Percentiles rank a stretch among this genome's conserved stretches.
phyloP scores from a whole-genome alignment of 2,113 vertebrate genomes.

The Oreochromis aureus region DNA sequence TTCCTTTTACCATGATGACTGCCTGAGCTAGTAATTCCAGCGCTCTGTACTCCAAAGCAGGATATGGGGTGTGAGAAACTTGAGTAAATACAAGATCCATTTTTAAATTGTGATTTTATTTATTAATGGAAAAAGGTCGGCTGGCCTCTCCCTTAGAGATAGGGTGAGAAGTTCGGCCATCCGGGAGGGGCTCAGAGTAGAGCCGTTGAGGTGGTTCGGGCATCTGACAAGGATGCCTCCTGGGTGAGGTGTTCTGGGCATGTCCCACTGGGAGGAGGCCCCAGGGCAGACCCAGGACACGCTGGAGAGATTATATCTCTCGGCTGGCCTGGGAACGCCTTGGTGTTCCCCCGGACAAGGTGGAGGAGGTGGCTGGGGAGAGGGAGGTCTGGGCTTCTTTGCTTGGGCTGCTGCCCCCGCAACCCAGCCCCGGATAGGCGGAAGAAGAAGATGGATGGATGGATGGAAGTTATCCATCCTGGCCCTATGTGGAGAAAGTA shows the following conservation, averaged over 20 bases:
- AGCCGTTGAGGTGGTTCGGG: too few relatives aligned
- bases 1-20: neutral
- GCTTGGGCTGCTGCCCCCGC: neutral
- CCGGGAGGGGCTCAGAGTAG: neutral
- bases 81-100: neutral
- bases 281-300: too few relatives aligned
- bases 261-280: too few relatives aligned
- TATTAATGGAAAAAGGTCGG: neutral
- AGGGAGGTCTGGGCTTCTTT: neutral
- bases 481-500: neutral
- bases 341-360: neutral
- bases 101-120: neutral
- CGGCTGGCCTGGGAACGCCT: neutral
- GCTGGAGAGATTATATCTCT: too few relatives aligned
- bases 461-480: neutral
- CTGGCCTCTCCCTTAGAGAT: neutral
- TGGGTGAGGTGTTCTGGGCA: too few relatives aligned
- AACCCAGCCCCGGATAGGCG: neutral
- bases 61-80: neutral
- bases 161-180: neutral
- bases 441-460: neutral
- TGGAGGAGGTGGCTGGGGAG: neutral
- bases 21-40: neutral
- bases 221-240: too few relatives aligned
- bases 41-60: neutral